Evolutionary conservation across 2,888 invertebrate species (phyloP).

Genomic region (Parthenolecanium corni): DNA sequence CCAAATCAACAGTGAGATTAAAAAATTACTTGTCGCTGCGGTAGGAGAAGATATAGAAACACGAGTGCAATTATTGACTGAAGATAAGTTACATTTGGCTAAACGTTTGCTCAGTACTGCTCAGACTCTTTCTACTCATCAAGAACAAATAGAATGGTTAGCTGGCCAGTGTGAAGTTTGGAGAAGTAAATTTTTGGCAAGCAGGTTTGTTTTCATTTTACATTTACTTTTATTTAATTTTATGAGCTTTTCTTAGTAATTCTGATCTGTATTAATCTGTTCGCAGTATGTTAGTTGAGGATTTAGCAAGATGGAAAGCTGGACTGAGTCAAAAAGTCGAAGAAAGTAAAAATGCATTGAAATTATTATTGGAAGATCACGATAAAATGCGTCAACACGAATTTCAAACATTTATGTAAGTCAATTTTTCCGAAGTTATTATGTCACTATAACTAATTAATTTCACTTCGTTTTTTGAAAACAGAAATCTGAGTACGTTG

Average conservation of each 20-base stretch:
- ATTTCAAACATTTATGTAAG: slow-evolving; percentile 51
- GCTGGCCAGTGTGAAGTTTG: slow-evolving; percentile 92
- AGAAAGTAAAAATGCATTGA: slow-evolving; percentile 56
- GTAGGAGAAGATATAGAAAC: slow-evolving; percentile 88
- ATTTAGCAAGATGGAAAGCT: slow-evolving; percentile 76
- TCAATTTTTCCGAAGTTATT: slow-evolving; percentile 33
- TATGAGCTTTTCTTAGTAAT: too few species aligned
- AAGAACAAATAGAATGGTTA: slow-evolving; percentile 85
- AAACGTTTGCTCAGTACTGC: slow-evolving; percentile 73
- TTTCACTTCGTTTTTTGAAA: neutral
- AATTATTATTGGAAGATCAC: slow-evolving; percentile 57
- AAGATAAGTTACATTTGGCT: slow-evolving; percentile 82
- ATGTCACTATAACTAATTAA: neutral
- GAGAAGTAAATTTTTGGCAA: slow-evolving; percentile 91
- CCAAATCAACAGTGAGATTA: slow-evolving; percentile 83
- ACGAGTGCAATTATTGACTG: slow-evolving; percentile 77
- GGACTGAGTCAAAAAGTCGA: slow-evolving; percentile 57
- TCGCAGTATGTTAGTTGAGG: slow-evolving; percentile 82
- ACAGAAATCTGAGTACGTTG: slow-evolving; percentile 16
- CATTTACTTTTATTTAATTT: neutral
- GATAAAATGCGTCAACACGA: slow-evolving; percentile 51
- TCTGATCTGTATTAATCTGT: too few species aligned
- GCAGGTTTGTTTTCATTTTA: slow-evolving; percentile 49
- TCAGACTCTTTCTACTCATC: slow-evolving; percentile 72
- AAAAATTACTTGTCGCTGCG: slow-evolving; percentile 83